Conservation (phyloP, 2,797 vertebrate genomes). For the Falco columbarius region DNA sequence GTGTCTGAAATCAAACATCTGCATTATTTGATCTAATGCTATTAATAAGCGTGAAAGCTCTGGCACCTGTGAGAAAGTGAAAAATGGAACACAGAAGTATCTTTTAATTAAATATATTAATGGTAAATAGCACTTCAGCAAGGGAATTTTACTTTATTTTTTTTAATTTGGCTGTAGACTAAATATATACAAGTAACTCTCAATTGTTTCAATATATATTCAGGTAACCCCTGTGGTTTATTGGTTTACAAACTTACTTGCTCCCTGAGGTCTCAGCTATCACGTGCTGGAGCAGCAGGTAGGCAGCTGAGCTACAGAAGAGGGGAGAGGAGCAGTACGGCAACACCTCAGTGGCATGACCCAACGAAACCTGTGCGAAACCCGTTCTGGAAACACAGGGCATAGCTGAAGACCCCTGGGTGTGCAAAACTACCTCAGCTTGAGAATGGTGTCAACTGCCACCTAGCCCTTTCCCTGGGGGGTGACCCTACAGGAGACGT, state of each 20-base stretch:
- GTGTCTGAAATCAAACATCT: conserved; percentile 58
- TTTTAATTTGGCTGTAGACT: conserved; percentile 33
- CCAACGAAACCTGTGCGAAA: fast-evolving
- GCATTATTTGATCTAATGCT: conserved; percentile 54
- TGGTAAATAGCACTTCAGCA: conserved; percentile 22
- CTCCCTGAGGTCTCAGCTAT: not conserved
- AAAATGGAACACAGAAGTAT: conserved; percentile 60
- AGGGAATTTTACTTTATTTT: conserved; percentile 39
- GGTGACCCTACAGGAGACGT: fast-evolving
- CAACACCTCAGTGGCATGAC: fast-evolving
- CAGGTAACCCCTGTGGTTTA: not conserved
- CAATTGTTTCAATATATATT: conserved; percentile 6
- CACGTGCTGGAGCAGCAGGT: not conserved
- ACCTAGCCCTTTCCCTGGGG: not conserved
- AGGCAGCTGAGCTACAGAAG: not conserved
- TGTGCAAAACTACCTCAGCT: not conserved
- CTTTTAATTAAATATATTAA: conserved; percentile 68
- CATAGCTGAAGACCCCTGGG: fast-evolving
- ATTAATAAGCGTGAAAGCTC: conserved; percentile 60
- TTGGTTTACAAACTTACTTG: not conserved
- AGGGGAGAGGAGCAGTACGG: not conserved
- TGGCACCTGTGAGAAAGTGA: conserved; percentile 64
- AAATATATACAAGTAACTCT: conserved; percentile 41
- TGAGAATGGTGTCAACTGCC: not conserved
- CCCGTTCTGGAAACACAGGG: not conserved